Evolutionary conservation across 1,140 invertebrate species (phyloP).

Genomic region (Polypedilum pembai): DNA sequence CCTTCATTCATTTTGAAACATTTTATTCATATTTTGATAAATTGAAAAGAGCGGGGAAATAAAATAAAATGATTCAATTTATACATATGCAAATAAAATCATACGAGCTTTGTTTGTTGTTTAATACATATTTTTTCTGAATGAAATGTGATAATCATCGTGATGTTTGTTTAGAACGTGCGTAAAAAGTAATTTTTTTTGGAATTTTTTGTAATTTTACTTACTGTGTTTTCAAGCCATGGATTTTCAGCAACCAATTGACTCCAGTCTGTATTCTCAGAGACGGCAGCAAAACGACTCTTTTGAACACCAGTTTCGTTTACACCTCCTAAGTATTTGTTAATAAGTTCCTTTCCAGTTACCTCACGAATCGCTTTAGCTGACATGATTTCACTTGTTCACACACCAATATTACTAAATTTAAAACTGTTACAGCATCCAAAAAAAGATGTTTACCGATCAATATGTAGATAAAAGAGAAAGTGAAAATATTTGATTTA

Average conservation of each 20-base stretch:
- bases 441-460: background rate
- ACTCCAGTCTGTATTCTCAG: conserved; percentile 71
- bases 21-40: too few relatives aligned
- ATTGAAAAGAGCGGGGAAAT: too few relatives aligned
- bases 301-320: conserved; percentile 58
- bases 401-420: background rate
- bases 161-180: too few relatives aligned
- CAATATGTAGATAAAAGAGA: too few relatives aligned
- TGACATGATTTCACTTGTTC: conserved; percentile 61
- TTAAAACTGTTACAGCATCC: background rate
- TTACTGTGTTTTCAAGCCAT: conserved; percentile 74
- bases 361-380: conserved; percentile 97
- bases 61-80: too few relatives aligned
- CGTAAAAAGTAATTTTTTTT: background rate
- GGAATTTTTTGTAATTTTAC: conserved; percentile 32
- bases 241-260: conserved; percentile 67
- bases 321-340: conserved; percentile 61
- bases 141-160: too few relatives aligned
- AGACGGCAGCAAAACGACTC: conserved; percentile 76
- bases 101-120: too few relatives aligned
- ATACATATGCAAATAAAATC: too few relatives aligned
- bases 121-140: too few relatives aligned
- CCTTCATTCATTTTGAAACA: too few relatives aligned
- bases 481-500: too few relatives aligned
- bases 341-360: conserved; percentile 90